Conservation (phyloP, 2,113 vertebrate genomes). For the Bubo bubo region DNA sequence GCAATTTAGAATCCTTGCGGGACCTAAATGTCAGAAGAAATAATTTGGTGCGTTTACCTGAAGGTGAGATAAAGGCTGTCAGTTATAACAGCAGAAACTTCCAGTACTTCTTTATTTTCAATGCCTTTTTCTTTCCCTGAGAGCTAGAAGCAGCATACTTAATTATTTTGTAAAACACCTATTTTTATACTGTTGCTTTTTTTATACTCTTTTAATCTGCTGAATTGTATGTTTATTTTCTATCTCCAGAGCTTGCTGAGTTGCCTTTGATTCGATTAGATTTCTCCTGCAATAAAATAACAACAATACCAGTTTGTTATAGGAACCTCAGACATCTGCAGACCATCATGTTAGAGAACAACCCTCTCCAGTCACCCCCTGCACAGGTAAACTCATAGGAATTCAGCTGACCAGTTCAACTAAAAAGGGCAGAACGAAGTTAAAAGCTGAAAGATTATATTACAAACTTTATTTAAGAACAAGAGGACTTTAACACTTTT, state of each 20-base stretch:
- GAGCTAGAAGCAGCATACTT: neutral
- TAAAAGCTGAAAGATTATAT: neutral
- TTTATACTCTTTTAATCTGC: neutral
- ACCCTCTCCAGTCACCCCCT: slow-evolving; percentile 92
- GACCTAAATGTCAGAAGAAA: slow-evolving; percentile 96
- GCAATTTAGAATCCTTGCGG: slow-evolving; percentile 85
- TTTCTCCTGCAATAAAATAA: slow-evolving; percentile 98
- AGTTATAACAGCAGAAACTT: neutral
- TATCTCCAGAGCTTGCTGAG: slow-evolving; percentile 85
- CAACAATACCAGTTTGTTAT: slow-evolving; percentile 90
- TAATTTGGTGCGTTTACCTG: slow-evolving; percentile 88
- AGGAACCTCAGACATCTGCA: slow-evolving; percentile 91
- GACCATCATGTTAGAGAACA: slow-evolving; percentile 93
- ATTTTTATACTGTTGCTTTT: neutral
- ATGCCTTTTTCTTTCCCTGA: neutral
- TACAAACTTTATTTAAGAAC: neutral
- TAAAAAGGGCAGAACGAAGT: neutral
- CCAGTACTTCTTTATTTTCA: neutral
- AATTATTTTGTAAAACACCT: neutral
- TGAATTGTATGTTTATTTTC: slow-evolving; percentile 27
- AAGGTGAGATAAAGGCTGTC: slow-evolving; percentile 78
- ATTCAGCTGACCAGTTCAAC: neutral
- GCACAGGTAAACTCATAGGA: slow-evolving; percentile 86
- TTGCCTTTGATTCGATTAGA: slow-evolving; percentile 94
- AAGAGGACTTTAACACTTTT: neutral